Evolutionary conservation across 2,797 vertebrate species (phyloP), one percentile per base, ranked within the genome.

Genomic region (Sebastes diaconus): DNA sequence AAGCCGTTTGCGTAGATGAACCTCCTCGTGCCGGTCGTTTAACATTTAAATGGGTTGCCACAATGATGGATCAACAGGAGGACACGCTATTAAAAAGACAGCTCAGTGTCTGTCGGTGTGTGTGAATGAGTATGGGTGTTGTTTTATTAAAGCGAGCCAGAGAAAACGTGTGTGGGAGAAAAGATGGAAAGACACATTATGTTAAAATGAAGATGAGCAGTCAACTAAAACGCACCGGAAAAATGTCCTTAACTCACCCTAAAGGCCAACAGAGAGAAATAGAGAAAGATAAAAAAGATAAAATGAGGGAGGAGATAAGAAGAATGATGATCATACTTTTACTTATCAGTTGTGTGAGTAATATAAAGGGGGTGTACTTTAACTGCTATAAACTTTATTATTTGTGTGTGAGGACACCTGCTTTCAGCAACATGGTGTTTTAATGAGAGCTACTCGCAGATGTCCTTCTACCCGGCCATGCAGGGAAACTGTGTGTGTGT

Each of bases 21-120:
- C 79, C 83, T 71, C 58, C 42, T 75, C 76, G 32, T 18, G 77
- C 72, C 57, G 85, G 76, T 92, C 80, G 54, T 91, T 92, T 82
- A 89, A 90, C 81, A 80, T 91, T 85, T 82, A 88, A 92, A 92
- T 92, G 80, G 87, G 60, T 83, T 84, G 80, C 84, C 81, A 77
- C 59, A 3, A 90, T 84, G 84, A 94, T 84, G 83, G 81, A 91
- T 90, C 87, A 88, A 87, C 78, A 42, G 46, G 79, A 81, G 68
- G 68, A 85, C 54, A 2, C 5, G 34, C 88, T 80, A 88, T 87
- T 80, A 91, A 82, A 86, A 77, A 80, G 74, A 83, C 79, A 76
- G 79, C 83, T 81, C 54, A 16, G 70, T 79, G 83, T 77, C 68
- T 61, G 84, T 50, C 3, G 25, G 42, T 39, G 65, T 79, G 75